A percentile compares a stretch with the other conserved stretches of the same genome.
Conservation (phyloP, 2,888 invertebrate genomes). For the Agrochola macilenta region DNA sequence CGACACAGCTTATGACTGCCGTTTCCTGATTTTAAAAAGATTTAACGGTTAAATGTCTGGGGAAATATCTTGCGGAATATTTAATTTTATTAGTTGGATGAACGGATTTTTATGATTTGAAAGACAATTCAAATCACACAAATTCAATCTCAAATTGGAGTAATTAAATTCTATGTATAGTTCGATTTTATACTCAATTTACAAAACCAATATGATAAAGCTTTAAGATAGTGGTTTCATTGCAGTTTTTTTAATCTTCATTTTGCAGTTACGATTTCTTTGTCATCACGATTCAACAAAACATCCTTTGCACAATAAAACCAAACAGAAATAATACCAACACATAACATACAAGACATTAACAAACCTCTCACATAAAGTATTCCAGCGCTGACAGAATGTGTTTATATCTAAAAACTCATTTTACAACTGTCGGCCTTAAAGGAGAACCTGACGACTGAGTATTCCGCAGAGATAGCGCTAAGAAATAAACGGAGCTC, state of each 20-base stretch:
- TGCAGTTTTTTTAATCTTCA: neutral
- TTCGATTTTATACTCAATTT: neutral
- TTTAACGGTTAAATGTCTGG: neutral
- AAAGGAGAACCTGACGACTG: neutral
- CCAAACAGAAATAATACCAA: neutral
- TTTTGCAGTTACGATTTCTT: neutral
- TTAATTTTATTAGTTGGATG: neutral
- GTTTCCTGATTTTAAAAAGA: slow-evolving; percentile 1
- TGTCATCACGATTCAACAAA: neutral
- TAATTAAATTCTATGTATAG: neutral
- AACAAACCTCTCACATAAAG: slow-evolving; percentile 39
- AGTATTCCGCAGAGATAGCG: slow-evolving; percentile 25
- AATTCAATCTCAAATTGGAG: neutral
- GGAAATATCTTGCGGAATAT: neutral
- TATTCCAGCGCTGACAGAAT: slow-evolving; percentile 37
- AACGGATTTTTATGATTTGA: neutral
- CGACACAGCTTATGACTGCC: neutral
- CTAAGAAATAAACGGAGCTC: slow-evolving; percentile 18
- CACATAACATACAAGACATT: slow-evolving; percentile 14
- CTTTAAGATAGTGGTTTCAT: neutral
- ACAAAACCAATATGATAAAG: neutral
- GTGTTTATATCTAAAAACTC: slow-evolving; percentile 61
- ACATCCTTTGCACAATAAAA: neutral
- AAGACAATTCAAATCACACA: no score
- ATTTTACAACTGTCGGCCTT: slow-evolving; percentile 60